phyloP scores from a whole-genome alignment of 2,797 vertebrate genomes.

The Heteromormyrus szaboi region DNA sequence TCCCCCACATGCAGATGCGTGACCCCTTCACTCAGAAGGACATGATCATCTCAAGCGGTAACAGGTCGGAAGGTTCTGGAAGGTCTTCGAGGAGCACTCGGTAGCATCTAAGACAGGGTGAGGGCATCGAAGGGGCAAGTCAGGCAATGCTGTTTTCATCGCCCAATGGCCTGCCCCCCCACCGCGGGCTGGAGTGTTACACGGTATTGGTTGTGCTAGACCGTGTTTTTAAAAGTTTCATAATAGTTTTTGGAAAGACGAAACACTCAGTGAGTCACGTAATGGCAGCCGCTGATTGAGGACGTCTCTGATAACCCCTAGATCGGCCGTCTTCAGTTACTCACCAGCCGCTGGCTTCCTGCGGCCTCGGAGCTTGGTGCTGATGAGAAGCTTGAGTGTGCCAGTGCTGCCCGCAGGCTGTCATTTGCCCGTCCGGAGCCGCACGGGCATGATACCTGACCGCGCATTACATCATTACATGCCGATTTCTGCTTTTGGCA shows the following conservation, averaged over 20 bases:
- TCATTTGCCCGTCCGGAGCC: conserved; percentile 62
- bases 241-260: not conserved
- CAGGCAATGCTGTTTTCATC: not conserved
- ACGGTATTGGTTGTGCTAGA: not conserved
- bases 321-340: not conserved
- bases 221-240: not conserved
- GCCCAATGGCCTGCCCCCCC: not conserved
- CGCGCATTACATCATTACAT: conserved; percentile 26
- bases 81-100: not conserved
- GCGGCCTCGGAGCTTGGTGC: not conserved
- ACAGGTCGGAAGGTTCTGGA: not conserved
- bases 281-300: not conserved
- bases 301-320: not conserved
- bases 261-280: not conserved
- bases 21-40: not conserved
- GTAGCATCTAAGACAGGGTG: not conserved
- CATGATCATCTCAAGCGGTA: not conserved
- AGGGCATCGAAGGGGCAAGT: not conserved
- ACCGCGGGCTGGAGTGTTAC: not conserved
- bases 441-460: conserved; percentile 45
- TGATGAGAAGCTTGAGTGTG: not conserved
- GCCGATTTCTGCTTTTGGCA: not conserved
- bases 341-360: not conserved
- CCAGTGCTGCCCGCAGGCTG: conserved; percentile 44
- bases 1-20: not conserved